Conservation (phyloP, 2,113 vertebrate species). For the Todiramphus chloris region DNA sequence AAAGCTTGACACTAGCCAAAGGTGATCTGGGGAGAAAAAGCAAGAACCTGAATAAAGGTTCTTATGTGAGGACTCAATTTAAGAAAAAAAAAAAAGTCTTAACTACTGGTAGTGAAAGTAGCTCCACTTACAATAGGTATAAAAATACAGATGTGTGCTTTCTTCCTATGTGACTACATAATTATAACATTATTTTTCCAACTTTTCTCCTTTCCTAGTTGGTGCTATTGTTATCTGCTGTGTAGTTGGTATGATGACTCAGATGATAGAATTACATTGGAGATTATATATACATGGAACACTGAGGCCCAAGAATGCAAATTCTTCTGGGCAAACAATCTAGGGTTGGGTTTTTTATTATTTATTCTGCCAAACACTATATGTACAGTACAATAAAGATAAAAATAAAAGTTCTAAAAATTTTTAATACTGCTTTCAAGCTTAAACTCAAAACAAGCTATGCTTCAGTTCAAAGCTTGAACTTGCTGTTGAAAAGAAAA, state of each 20-base stretch:
- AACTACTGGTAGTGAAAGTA: neutral
- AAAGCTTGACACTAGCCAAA: neutral
- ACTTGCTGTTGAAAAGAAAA: slow-evolving; percentile 36
- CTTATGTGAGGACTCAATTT: neutral
- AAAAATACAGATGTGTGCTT: neutral
- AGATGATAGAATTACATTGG: neutral
- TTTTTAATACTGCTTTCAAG: slow-evolving; percentile 15
- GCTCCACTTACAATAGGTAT: neutral
- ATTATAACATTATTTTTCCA: neutral
- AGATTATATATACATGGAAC: neutral
- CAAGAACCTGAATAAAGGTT: fast-evolving
- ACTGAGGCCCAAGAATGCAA: neutral
- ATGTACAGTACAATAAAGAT: neutral
- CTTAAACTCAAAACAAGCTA: slow-evolving; percentile 25
- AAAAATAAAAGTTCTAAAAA: neutral
- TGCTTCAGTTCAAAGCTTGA: slow-evolving; percentile 29
- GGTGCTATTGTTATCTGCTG: neutral
- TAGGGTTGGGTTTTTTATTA: neutral
- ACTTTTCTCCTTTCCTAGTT: neutral
- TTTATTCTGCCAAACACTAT: neutral
- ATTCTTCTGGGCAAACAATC: neutral
- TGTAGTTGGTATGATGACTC: neutral
- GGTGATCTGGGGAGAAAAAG: neutral
- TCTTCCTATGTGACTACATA: neutral
- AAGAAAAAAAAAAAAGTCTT: neutral